Percentiles rank a stretch among this genome's conserved stretches.
phyloP scores from a whole-genome alignment of 2,888 invertebrate species.

The Agrotis ipsilon region DNA sequence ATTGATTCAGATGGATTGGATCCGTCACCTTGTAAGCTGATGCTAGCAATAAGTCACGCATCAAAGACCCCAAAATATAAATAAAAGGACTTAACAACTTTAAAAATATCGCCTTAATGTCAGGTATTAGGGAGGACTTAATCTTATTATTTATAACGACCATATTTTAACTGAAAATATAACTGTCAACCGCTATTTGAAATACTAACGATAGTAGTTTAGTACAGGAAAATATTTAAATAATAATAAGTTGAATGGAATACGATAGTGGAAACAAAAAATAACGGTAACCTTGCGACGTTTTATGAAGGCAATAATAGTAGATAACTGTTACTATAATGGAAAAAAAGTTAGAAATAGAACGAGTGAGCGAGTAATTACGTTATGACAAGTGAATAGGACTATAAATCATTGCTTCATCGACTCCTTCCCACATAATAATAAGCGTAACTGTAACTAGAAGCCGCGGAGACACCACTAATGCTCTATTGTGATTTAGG shows the following conservation, averaged over 20 bases:
- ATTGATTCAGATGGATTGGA: conserved; percentile 78
- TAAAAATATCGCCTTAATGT: conserved; percentile 48
- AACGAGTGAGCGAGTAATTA: conserved; percentile 46
- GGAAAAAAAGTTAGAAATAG: conserved; percentile 28
- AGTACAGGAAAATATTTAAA: conserved; percentile 48
- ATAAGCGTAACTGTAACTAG: conserved; percentile 42
- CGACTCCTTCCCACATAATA: conserved; percentile 51
- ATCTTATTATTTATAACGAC: conserved; percentile 54
- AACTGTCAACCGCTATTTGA: conserved; percentile 45
- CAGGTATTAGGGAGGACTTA: conserved; percentile 43
- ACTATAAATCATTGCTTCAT: conserved; percentile 55
- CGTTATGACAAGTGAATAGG: conserved; percentile 59
- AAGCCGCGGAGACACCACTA: conserved; percentile 37
- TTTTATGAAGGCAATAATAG: conserved; percentile 18
- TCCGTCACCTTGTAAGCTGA: conserved; percentile 68
- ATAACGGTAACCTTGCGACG: conserved; percentile 34
- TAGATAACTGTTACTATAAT: conserved; percentile 32
- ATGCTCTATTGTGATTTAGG: conserved; percentile 63
- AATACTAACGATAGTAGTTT: conserved; percentile 33
- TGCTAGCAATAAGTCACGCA: conserved; percentile 66
- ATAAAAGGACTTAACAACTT: conserved; percentile 41
- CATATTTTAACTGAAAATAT: conserved; percentile 51
- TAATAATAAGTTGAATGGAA: conserved; percentile 31
- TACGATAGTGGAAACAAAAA: conserved; percentile 39
- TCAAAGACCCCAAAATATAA: conserved; percentile 44